Percentiles rank a stretch among this genome's conserved stretches.
Evolutionary conservation across 2,888 invertebrate genomes (phyloP).

Genomic region (Rotaria magnacalcarata): DNA sequence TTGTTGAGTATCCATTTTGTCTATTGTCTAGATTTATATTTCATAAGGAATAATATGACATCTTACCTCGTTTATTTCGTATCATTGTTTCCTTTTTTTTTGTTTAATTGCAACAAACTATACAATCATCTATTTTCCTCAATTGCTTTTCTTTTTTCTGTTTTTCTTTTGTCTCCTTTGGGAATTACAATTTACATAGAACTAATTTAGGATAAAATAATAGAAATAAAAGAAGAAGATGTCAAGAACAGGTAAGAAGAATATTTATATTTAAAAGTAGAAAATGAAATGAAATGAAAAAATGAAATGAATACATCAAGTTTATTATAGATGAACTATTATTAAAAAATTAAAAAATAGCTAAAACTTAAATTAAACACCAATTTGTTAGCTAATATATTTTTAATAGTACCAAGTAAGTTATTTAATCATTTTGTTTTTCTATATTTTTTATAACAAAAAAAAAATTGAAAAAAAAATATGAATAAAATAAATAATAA

Average conservation of each 20-base stretch:
- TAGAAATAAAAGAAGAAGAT: neutral
- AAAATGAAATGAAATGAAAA: neutral
- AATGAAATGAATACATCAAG: too few species aligned
- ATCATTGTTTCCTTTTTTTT: neutral
- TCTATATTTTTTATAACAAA: too few species aligned
- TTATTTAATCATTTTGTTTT: too few species aligned
- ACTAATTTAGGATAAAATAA: neutral
- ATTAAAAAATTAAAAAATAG: too few species aligned
- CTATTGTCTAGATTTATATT: neutral
- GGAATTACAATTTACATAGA: neutral
- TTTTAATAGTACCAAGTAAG: too few species aligned
- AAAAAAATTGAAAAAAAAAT: too few species aligned
- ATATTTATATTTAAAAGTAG: neutral
- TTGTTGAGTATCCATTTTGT: neutral
- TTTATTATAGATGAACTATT: too few species aligned
- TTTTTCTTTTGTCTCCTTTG: neutral
- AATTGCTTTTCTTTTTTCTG: neutral
- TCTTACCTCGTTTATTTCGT: neutral
- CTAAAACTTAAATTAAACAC: too few species aligned
- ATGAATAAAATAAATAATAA: too few species aligned
- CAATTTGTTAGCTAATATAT: too few species aligned
- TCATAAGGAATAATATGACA: neutral
- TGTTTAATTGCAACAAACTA: neutral
- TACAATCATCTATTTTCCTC: neutral
- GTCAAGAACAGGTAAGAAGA: neutral